Percentiles rank a stretch among this genome's conserved stretches.
Conservation (phyloP, 2,113 vertebrate species). For the zebrafish (Danio rerio) region GRCz12tu NC_133199.1:22404001-22404500, state of each 20-base stretch:
- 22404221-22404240: constrained; percentile 16
- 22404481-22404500: background rate
- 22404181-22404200: constrained; percentile 19
- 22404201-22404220: background rate
- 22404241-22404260: constrained; percentile 17
- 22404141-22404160: constrained; percentile 48
- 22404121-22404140: constrained; percentile 36
- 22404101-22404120: constrained; percentile 26
- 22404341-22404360: background rate
- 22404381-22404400: background rate
- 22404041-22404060: constrained; percentile 59
- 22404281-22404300: constrained; percentile 36
- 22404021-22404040: constrained; percentile 63
- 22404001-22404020: constrained; percentile 59
- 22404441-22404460: background rate
- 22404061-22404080: constrained; percentile 44
- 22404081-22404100: background rate
- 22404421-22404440: background rate
- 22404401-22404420: background rate
- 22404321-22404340: constrained; percentile 21
- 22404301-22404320: background rate
- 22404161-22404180: constrained; percentile 14
- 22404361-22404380: constrained; percentile 23
- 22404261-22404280: constrained; percentile 34
- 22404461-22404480: background rate